Evolutionary conservation across 2,113 vertebrate species (phyloP).

Genomic region (Poecilia latipinna): DNA sequence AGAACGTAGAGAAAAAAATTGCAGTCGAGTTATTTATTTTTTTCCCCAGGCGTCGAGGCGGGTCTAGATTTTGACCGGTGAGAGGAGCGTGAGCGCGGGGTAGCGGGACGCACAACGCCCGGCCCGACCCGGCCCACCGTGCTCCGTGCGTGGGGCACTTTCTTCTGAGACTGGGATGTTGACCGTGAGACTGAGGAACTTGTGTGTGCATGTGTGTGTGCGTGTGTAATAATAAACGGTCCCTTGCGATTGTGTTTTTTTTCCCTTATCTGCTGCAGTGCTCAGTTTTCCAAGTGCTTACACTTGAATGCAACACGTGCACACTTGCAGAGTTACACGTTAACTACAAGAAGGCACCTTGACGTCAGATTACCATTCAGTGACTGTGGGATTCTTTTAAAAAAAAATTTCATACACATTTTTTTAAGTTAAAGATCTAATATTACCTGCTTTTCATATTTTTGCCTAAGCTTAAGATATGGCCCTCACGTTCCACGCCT

Average conservation of each 20-base stretch:
- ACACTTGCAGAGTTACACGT: neutral
- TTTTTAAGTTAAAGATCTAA: neutral
- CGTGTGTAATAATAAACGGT: neutral
- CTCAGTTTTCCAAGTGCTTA: neutral
- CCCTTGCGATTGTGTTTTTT: neutral
- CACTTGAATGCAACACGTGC: constrained; percentile 22
- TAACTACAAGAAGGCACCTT: neutral
- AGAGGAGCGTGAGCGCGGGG: constrained; percentile 29
- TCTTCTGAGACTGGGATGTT: constrained; percentile 33
- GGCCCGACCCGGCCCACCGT: neutral
- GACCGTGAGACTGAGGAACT: constrained; percentile 27
- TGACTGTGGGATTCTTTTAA: neutral
- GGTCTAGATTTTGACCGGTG: constrained; percentile 4
- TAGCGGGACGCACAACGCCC: constrained; percentile 34
- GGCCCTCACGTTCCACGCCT: neutral
- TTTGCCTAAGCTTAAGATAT: neutral
- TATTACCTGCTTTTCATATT: neutral
- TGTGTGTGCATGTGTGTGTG: constrained; percentile 8
- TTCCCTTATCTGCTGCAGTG: neutral
- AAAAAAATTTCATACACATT: neutral
- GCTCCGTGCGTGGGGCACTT: constrained; percentile 13
- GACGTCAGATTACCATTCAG: neutral
- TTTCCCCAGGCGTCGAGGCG: constrained; percentile 3
- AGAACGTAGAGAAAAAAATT: constrained; percentile 18
- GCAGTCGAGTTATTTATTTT: constrained; percentile 32